Percentiles rank a stretch among this genome's conserved stretches.
These are phyloP conservation scores for Sphinx pinastri DNA, from an alignment of 2,888 invertebrate genomes.

Conservation along the genomic window DNA sequence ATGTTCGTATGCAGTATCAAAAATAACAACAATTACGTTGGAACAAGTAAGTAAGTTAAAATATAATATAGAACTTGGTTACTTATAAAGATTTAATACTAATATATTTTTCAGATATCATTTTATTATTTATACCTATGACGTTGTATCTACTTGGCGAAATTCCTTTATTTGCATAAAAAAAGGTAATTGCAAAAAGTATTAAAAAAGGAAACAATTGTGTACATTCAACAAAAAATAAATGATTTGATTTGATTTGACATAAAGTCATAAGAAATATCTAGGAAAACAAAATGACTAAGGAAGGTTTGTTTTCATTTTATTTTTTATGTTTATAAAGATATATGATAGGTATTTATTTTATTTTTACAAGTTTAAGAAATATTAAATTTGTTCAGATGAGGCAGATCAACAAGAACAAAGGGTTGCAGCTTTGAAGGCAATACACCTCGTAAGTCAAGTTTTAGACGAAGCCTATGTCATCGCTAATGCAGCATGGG, in stretches of 20 bases:
- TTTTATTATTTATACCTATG: background rate
- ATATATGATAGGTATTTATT: slow-evolving; percentile 33
- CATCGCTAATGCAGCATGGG: slow-evolving; percentile 62
- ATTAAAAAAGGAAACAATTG: background rate
- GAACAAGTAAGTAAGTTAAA: too few relatives aligned
- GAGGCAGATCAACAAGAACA: slow-evolving; percentile 50
- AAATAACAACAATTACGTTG: too few relatives aligned
- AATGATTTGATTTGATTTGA: too few relatives aligned
- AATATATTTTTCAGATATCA: background rate
- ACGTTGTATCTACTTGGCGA: background rate
- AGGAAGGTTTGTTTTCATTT: slow-evolving; percentile 54
- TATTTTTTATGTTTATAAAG: slow-evolving; percentile 29
- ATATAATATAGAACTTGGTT: too few relatives aligned
- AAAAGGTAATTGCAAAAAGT: background rate
- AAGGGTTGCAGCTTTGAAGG: slow-evolving; percentile 57
- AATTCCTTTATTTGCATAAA: too few relatives aligned
- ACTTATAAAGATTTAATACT: too few relatives aligned
- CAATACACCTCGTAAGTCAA: slow-evolving; percentile 68
- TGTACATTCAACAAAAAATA: too few relatives aligned
- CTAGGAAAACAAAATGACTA: slow-evolving; percentile 53
- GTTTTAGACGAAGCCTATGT: slow-evolving; percentile 71
- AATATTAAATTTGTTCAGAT: slow-evolving; percentile 46
- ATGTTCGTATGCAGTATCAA: too few relatives aligned
- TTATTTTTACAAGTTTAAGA: slow-evolving; percentile 36
- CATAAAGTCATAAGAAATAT: background rate